phyloP scores from a whole-genome alignment of 2,888 invertebrate species.

The Synergus umbraculus region DNA sequence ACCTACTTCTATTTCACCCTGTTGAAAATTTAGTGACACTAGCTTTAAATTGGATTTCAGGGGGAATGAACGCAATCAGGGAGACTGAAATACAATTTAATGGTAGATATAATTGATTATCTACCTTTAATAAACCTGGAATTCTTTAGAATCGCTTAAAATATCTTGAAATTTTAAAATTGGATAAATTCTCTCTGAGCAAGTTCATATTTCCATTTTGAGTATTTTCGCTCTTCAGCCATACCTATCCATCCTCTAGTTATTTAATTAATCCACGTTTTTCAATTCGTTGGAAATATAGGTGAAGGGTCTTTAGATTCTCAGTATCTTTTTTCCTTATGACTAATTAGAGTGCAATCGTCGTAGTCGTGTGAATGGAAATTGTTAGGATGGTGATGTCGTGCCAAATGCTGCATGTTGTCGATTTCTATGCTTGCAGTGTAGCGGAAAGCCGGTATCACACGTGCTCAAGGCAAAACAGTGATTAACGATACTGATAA shows the following conservation, averaged over 20 bases:
- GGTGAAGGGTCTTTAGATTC: not conserved
- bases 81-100: not conserved
- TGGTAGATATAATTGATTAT: no score
- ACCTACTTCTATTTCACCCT: not conserved
- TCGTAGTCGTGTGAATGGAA: conserved; percentile 35
- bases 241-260: not conserved
- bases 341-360: conserved; percentile 32
- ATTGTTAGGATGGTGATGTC: conserved; percentile 43
- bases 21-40: not conserved
- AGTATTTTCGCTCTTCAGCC: no score
- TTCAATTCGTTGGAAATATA: not conserved
- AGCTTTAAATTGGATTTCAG: not conserved
- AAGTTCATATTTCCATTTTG: no score
- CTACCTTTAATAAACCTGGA: no score
- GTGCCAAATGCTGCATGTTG: conserved; percentile 47
- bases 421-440: conserved; percentile 33
- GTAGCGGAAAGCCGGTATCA: conserved; percentile 46
- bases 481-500: conserved; percentile 54
- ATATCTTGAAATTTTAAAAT: no score
- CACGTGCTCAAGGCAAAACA: conserved; percentile 47
- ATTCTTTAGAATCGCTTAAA: no score
- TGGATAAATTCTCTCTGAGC: no score
- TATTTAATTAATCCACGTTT: not conserved
- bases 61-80: not conserved
- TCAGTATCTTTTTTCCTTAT: not conserved